These are phyloP conservation scores for Leptura quadrifasciata DNA, from an alignment of 2,888 invertebrate species.

Conservation along the genomic window DNA sequence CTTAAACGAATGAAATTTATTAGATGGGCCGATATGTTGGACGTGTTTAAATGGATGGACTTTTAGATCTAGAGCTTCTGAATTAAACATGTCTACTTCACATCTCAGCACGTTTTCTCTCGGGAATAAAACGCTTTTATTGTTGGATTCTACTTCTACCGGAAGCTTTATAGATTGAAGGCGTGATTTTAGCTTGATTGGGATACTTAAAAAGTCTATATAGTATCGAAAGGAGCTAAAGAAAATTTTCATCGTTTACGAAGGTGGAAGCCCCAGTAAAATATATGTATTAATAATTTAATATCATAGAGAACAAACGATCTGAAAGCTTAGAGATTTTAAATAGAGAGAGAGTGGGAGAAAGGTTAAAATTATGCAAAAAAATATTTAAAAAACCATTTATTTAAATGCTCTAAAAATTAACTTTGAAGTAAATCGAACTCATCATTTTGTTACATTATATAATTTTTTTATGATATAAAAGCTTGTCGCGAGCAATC, in stretches of 20 bases:
- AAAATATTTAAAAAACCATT: no score
- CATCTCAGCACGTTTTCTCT: slow-evolving; percentile 33
- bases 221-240: not conserved
- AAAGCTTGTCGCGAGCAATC: no score
- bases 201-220: slow-evolving; percentile 46
- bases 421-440: no score
- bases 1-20: not conserved
- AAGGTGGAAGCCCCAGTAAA: not conserved
- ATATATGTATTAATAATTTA: no score
- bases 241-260: not conserved
- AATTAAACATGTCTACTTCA: slow-evolving; percentile 53
- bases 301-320: no score
- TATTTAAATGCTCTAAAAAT: no score
- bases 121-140: slow-evolving; percentile 48
- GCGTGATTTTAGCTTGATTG: slow-evolving; percentile 59
- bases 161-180: slow-evolving; percentile 36
- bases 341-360: no score
- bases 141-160: slow-evolving; percentile 32
- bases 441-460: no score
- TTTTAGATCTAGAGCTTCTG: slow-evolving; percentile 38
- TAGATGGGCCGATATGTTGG: not conserved
- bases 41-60: slow-evolving; percentile 56
- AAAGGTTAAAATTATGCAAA: no score
- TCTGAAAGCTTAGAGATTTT: no score
- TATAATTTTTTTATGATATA: no score